Percentiles rank a stretch among this genome's conserved stretches.
These are phyloP conservation scores for Xenopus petersii DNA, from an alignment of 2,797 vertebrate species.

Conservation along the genomic window DNA sequence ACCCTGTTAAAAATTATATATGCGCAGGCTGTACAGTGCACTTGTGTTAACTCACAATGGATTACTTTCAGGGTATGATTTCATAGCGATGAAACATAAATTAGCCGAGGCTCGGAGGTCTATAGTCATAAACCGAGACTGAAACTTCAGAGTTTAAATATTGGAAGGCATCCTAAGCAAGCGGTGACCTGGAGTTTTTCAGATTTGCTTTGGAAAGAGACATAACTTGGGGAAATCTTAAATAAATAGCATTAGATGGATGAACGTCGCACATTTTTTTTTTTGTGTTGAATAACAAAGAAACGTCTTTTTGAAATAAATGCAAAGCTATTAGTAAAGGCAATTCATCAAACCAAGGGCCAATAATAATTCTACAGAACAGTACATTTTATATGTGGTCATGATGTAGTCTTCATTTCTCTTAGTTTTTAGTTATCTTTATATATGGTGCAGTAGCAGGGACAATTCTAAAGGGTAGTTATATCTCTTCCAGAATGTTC, in stretches of 20 bases:
- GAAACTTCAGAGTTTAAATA: conserved; percentile 5
- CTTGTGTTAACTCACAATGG: conserved; percentile 17
- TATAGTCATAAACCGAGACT: conserved; percentile 14
- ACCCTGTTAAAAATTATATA: conserved; percentile 5
- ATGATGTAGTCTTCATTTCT: too few species aligned
- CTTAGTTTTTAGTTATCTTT: too few species aligned
- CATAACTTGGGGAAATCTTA: background rate
- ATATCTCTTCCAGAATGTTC: too few species aligned
- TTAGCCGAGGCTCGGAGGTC: conserved; percentile 12
- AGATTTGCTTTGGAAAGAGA: conserved; percentile 26
- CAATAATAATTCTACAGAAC: background rate
- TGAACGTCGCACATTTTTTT: background rate
- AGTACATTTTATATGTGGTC: too few species aligned
- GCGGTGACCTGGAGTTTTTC: conserved; percentile 25
- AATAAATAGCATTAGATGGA: conserved; percentile 6
- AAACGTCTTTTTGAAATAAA: background rate
- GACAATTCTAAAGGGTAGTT: too few species aligned
- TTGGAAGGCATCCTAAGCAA: conserved; percentile 32
- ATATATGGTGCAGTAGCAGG: too few species aligned
- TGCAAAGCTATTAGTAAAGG: background rate
- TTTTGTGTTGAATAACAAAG: background rate
- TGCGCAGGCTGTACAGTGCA: background rate
- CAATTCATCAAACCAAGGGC: background rate
- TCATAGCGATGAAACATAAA: conserved; percentile 12
- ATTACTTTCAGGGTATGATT: conserved; percentile 21